phyloP scores from a whole-genome alignment of 1,140 invertebrate species.

The Psilanteris sp. region DNA sequence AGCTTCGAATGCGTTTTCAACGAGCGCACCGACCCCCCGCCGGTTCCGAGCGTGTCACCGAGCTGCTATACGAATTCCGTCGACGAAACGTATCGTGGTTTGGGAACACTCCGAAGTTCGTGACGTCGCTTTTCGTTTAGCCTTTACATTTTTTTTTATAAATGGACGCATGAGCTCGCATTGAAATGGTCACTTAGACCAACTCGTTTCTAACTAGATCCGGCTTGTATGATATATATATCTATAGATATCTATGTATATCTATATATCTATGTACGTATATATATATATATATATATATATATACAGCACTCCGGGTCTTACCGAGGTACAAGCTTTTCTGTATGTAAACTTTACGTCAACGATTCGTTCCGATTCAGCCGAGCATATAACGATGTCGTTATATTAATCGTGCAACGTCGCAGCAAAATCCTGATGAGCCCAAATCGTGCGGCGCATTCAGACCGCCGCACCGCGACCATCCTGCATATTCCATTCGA shows the following conservation, averaged over 20 bases:
- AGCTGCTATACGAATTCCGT: constrained; percentile 48
- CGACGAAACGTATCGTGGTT: constrained; percentile 44
- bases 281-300: no score
- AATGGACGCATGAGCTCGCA: constrained; percentile 34
- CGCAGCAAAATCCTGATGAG: constrained; percentile 42
- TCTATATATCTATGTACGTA: no score
- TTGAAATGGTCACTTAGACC: constrained; percentile 48
- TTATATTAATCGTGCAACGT: constrained; percentile 19
- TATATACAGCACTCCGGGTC: no score
- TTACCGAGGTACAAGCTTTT: no score
- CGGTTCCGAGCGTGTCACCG: constrained; percentile 33
- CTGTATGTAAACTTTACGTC: no score
- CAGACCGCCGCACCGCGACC: constrained; percentile 51
- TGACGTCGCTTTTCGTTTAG: constrained; percentile 43
- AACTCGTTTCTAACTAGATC: constrained; percentile 25
- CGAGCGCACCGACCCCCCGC: constrained; percentile 12
- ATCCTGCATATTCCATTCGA: constrained; percentile 62
- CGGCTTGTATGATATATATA: constrained; percentile 2
- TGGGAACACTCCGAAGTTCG: constrained; percentile 31
- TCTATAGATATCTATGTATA: no score
- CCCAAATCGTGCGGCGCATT: constrained; percentile 43
- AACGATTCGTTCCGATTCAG: constrained; percentile 21
- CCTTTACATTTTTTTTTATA: constrained; percentile 22
- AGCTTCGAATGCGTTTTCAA: constrained; percentile 65
- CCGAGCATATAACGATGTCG: constrained; percentile 19